Percentiles rank a stretch among this genome's conserved stretches.
phyloP scores from a whole-genome alignment of 1,140 invertebrate genomes.

The Drosophila hydei region DNA sequence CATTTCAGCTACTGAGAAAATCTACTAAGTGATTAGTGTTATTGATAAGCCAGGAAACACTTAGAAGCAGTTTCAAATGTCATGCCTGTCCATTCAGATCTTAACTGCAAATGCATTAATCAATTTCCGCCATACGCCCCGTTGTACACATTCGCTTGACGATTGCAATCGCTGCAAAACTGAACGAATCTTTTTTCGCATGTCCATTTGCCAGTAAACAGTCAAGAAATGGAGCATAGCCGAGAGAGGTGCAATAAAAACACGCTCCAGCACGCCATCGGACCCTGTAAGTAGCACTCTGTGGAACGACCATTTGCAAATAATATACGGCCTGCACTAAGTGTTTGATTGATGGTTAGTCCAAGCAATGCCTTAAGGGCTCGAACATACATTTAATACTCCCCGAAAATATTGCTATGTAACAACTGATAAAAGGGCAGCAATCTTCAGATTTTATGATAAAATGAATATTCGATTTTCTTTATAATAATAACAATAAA shows the following conservation, averaged over 20 bases:
- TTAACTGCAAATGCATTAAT: conserved; percentile 29
- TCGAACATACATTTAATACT: too few relatives aligned
- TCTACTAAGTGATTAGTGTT: not conserved
- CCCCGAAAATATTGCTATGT: too few relatives aligned
- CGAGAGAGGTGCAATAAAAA: conserved; percentile 46
- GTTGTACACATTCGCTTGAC: conserved; percentile 6
- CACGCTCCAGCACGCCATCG: conserved; percentile 72
- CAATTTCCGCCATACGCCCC: conserved; percentile 25
- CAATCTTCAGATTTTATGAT: too few relatives aligned
- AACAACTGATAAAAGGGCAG: too few relatives aligned
- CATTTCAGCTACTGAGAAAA: too few relatives aligned
- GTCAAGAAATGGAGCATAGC: conserved; percentile 51
- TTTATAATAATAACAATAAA: too few relatives aligned
- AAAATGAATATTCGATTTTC: too few relatives aligned
- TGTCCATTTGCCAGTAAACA: conserved; percentile 21
- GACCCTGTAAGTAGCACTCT: conserved; percentile 66
- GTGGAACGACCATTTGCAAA: not conserved
- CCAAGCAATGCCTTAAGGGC: not conserved
- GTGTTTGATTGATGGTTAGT: not conserved
- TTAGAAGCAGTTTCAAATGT: conserved; percentile 23
- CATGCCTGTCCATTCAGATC: conserved; percentile 30
- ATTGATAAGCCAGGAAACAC: not conserved
- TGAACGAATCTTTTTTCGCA: conserved; percentile 1
- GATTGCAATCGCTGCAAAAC: conserved; percentile 26
- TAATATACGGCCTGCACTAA: not conserved